phyloP scores from a whole-genome alignment of 2,113 vertebrate genomes.

The Salvelinus fontinalis region DNA sequence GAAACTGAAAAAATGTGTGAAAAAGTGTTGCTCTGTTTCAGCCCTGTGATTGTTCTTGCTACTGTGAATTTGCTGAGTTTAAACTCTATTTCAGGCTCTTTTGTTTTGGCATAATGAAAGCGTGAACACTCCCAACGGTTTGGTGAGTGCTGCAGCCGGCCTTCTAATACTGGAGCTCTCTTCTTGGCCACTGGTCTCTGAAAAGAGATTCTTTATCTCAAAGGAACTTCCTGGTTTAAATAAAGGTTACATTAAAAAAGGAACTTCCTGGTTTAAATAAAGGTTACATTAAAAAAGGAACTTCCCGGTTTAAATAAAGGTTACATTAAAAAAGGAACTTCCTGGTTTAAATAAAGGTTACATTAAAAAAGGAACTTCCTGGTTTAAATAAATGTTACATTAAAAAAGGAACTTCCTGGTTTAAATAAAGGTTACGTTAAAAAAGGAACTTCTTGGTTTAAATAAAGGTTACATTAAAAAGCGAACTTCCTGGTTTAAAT shows the following conservation, averaged over 20 bases:
- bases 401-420: too few species aligned
- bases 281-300: too few species aligned
- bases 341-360: too few species aligned
- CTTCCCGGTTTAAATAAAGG: too few species aligned
- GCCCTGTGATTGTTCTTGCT: slow-evolving; percentile 13
- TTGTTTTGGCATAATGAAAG: slow-evolving; percentile 26
- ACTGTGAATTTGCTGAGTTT: slow-evolving; percentile 23
- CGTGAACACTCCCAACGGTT: slow-evolving; percentile 9
- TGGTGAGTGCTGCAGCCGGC: neutral
- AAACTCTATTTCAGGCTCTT: slow-evolving; percentile 24
- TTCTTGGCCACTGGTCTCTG: neutral
- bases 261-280: neutral
- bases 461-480: too few species aligned
- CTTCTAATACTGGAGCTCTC: neutral
- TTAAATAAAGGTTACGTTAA: too few species aligned
- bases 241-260: neutral
- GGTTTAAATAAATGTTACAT: too few species aligned
- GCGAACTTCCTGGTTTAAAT: too few species aligned
- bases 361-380: too few species aligned
- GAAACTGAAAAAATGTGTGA: neutral
- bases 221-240: neutral
- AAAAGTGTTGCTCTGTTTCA: slow-evolving; percentile 23
- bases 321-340: too few species aligned
- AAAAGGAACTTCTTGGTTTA: too few species aligned
- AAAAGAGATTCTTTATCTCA: neutral